These are phyloP conservation scores for Lasioglossum villosulum DNA, from an alignment of 2,888 invertebrate species.

Conservation along the genomic window DNA sequence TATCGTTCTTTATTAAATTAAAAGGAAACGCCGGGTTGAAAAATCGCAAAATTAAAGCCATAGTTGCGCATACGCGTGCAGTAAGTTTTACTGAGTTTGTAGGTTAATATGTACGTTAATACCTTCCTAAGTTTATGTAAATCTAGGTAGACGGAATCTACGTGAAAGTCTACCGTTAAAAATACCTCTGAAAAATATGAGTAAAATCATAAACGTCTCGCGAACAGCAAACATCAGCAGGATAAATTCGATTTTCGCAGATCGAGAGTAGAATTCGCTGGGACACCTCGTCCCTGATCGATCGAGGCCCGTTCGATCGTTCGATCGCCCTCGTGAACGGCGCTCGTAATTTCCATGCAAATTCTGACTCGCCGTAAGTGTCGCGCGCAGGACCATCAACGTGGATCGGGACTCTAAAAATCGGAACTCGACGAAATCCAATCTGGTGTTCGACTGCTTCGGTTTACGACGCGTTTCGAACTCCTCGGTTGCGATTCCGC, in stretches of 20 bases:
- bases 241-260: neutral
- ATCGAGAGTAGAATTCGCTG: neutral
- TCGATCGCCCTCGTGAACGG: conserved; percentile 2
- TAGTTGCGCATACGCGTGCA: neutral
- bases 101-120: too few species aligned
- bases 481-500: neutral
- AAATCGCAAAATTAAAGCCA: neutral
- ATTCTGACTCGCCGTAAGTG: neutral
- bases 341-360: conserved; percentile 8
- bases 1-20: neutral
- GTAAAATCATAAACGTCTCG: neutral
- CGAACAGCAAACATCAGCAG: neutral
- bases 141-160: too few species aligned
- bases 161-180: too few species aligned
- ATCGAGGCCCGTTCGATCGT: neutral
- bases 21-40: neutral
- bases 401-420: neutral
- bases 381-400: neutral
- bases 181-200: neutral
- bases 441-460: neutral
- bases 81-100: too few species aligned
- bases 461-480: conserved; percentile 2
- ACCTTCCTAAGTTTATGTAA: too few species aligned
- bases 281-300: neutral
- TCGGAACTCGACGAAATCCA: neutral